Evolutionary conservation across 2,888 invertebrate genomes (phyloP), one percentile per base, ranked within the genome.

Genomic region (Bellardia bayeri): DNA sequence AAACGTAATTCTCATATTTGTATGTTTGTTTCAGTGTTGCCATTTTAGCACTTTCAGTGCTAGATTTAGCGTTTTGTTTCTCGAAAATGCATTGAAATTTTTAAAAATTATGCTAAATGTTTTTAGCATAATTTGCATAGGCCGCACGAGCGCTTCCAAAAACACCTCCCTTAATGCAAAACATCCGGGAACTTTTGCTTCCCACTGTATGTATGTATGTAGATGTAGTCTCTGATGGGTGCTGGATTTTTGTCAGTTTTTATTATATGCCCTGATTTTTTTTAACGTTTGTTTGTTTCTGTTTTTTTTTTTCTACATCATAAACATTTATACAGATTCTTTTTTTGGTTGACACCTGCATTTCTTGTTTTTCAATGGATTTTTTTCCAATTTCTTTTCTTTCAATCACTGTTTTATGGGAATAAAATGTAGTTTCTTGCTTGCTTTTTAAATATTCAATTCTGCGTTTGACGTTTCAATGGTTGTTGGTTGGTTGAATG

Each of bases 281-380:
- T 49, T 54, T 68, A 1, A 6, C 30, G 2, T 9, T 14, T 61
- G 16, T 49, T 66, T 13, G 4, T 49, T 66, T 68, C 33, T 61
- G 30, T 63, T 37, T 23, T 68, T 42, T 51, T n/a, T 51, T 13
- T 30, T 76, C 42, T n/a, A 54, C 16, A 63, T 16, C 11, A 16
- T 42, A 66, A 54, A 72, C 16, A 84, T 84, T 84, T 78, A 56
- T 72, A 72, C 79, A 80, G 51, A 61, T 85, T 85, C 74, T 68
- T 84, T 66, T 74, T 71, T 71, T 76, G 45, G 40, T 61, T 85
- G 80, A 80, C 85, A 85, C 85, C 85, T 85, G 80, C 80, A 75
- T 80, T 69, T 75, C 80, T 80, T 85, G 69, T 85, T 66, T 74
- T 63, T 54, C 11, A 45, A 45, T 45, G 13, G 63, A 58, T 16